Evolutionary conservation across 2,888 invertebrate species (phyloP), one percentile per base, ranked within the genome.

Genomic region (Rapana venosa): DNA sequence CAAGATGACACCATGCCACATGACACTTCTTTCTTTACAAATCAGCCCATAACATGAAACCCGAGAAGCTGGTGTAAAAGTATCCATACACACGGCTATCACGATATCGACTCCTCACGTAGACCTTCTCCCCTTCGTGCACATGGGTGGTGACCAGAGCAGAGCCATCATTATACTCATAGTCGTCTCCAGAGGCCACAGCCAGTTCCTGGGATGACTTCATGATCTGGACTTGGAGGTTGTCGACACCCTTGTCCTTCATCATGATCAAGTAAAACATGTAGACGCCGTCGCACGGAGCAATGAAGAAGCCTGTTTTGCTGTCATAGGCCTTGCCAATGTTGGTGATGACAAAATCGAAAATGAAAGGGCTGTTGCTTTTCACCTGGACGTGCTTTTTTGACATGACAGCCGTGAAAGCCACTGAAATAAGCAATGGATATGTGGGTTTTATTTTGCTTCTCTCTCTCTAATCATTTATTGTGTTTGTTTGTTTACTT

Each of bases 291-390:
- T 56, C 47, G 56, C 17, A 47, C 1, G 83, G 83, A 83, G 47
- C 83, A 5, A 56, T 20, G 83, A 83, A 83, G 47, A 56, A 17
- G 22, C 83, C 83, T 8, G 83, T 26, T 5, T 20, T 17, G 22
- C 47, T 17, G 83, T 47, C 47, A 47, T 83, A 83, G 17, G 22
- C 47, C 6, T 47, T 20, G 47, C 83, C 83, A 47, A 83, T 47
- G 83, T 83, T 83, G 47, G 83, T 83, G 83, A 56, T 47, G 47
- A 83, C 83, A 47, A 36, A 20, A 47, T 83, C 83, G 47, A 83
- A 83, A 6, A 83, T 6, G 47, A 83, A 83, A 22, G 83, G 83
- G 36, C 35, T 6, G 79, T n/a, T 79, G 36, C 20, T 2, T 4
- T 47, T 47, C 11, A 83, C 47, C 22, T 83, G 36, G 47, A 83